Base-by-base conservation (phyloP, 2,888 invertebrate species). In the Eristalis intricaria region DNA sequence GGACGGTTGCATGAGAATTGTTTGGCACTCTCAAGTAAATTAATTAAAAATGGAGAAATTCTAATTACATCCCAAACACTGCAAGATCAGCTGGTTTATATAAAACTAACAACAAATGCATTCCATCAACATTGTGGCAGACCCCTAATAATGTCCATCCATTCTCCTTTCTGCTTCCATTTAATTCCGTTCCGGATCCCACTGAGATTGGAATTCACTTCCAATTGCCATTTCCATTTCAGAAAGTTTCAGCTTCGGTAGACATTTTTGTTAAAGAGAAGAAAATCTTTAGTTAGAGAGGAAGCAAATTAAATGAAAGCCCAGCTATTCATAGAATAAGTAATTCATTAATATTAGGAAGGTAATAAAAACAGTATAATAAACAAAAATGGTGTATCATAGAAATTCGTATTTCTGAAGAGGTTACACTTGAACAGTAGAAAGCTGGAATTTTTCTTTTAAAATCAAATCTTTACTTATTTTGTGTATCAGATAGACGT, bases 201-300 rank as follows among this genome's bases (percentile, higher is more conserved):
- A 26, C 1, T 3, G 22, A 50, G 11, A 73, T 38, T 64, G 23
- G 19, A 38, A 10, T 40, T 60, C 19, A 58, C 13, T 79, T 78
- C 69, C 76, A 79, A 26, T 71, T 79, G 29, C 74, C 66, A 76
- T 80, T 71, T 76, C 76, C 40, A 79, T 84, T 83, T 68, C 69
- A 61, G 2, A 43, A 8, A 65, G 15, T 79, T 87, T 68, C 58
- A 79, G 79, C 75, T 87, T 79, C 73, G 87, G 87, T 80, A 87
- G 87, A 87, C 87, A 87, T 87, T 87, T 87, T 87, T 87, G 26
- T 79, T 82, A 70, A 77, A 66, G 78, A 74, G 63, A 40, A 70
- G 69, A 75, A 83, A 79, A 76, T 83, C 79, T 86, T 64, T 50
- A 61, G 70, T 23, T 63, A 38, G 19, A 64, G 64, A 71, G 19